Percentiles rank a stretch among this genome's conserved stretches.
phyloP scores from a whole-genome alignment of 2,113 vertebrate genomes.

The Cynoglossus semilaevis region DNA sequence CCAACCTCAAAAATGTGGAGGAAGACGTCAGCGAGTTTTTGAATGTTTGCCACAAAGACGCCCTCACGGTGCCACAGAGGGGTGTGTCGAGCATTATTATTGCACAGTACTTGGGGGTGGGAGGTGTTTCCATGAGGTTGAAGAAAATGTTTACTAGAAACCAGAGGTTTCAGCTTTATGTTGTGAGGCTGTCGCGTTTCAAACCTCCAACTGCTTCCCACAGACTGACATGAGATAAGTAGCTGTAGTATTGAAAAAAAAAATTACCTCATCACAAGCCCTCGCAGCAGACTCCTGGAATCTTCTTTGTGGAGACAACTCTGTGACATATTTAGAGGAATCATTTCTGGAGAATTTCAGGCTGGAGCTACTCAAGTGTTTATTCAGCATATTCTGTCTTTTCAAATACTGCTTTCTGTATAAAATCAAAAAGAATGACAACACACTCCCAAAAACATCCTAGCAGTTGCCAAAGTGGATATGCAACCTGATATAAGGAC shows the following conservation, averaged over 20 bases:
- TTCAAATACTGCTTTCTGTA: too few species aligned
- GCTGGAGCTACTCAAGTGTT: background rate
- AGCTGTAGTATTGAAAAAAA: background rate
- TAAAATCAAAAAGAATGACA: too few species aligned
- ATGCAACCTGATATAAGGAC: too few species aligned
- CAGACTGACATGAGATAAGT: conserved; percentile 8
- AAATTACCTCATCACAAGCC: background rate
- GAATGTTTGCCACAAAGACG: conserved; percentile 15
- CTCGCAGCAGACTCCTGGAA: background rate
- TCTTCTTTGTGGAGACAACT: background rate
- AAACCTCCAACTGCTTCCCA: background rate
- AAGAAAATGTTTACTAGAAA: conserved; percentile 9
- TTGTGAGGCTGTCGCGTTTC: conserved; percentile 13
- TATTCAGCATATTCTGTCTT: too few species aligned
- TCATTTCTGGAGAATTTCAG: background rate
- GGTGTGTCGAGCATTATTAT: background rate
- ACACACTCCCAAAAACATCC: too few species aligned
- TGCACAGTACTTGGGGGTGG: background rate
- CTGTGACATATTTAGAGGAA: background rate
- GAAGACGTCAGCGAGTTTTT: conserved; percentile 5
- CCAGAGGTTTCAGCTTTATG: conserved; percentile 19
- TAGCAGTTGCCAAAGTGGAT: too few species aligned
- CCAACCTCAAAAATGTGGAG: conserved; percentile 7
- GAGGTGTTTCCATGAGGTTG: background rate
- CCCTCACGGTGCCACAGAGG: background rate